phyloP scores from a whole-genome alignment of 2,888 invertebrate genomes.

The Seladonia tumulorum region DNA sequence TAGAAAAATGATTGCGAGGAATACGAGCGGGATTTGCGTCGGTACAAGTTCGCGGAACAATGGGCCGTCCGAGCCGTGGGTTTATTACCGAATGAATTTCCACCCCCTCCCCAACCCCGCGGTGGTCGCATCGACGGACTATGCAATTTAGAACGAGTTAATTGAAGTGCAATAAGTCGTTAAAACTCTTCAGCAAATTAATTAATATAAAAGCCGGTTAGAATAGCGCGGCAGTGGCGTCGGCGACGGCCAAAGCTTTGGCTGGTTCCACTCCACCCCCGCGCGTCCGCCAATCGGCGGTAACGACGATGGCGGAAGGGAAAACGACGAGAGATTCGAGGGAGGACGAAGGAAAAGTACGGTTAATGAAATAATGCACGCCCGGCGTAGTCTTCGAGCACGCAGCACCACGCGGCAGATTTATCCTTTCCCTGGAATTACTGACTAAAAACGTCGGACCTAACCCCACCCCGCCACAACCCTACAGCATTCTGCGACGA shows the following conservation, averaged over 20 bases:
- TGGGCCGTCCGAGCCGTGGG: slow-evolving; percentile 30
- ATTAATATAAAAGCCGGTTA: slow-evolving; percentile 79
- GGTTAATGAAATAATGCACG: slow-evolving; percentile 77
- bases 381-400: slow-evolving; percentile 70
- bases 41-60: neutral
- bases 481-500: slow-evolving; percentile 27
- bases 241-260: slow-evolving; percentile 58
- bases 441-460: slow-evolving; percentile 50
- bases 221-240: slow-evolving; percentile 59
- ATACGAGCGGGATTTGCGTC: neutral
- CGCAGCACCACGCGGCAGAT: slow-evolving; percentile 58
- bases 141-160: slow-evolving; percentile 79
- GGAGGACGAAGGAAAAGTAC: slow-evolving; percentile 69
- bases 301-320: slow-evolving; percentile 32
- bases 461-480: neutral
- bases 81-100: slow-evolving; percentile 65
- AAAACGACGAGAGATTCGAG: slow-evolving; percentile 46
- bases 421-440: slow-evolving; percentile 72
- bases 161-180: slow-evolving; percentile 82
- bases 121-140: slow-evolving; percentile 63
- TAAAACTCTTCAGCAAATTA: slow-evolving; percentile 80
- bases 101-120: slow-evolving; percentile 27
- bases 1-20: slow-evolving; percentile 1
- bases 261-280: slow-evolving; percentile 38
- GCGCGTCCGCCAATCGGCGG: slow-evolving; percentile 26